phyloP scores from a whole-genome alignment of 2,113 vertebrate genomes.

The Leptobrachium ailaonicum region DNA sequence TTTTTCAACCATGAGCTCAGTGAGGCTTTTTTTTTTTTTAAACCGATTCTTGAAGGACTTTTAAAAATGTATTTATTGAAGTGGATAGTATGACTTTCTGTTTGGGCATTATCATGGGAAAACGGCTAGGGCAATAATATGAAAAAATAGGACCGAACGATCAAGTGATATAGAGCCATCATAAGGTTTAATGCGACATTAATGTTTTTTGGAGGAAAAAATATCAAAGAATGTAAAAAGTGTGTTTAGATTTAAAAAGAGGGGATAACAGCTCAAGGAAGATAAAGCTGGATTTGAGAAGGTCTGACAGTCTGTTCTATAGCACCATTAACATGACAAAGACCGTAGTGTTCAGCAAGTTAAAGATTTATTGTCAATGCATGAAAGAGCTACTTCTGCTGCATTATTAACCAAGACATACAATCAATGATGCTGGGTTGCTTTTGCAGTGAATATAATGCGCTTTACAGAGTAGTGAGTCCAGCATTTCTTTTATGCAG shows the following conservation, averaged over 20 bases:
- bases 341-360: not conserved
- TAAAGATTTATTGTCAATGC: not conserved
- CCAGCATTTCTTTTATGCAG: constrained; percentile 13
- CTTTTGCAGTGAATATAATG: constrained; percentile 9
- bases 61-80: too few relatives aligned
- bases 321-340: not conserved
- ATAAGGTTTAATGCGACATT: too few relatives aligned
- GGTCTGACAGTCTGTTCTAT: not conserved
- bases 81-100: too few relatives aligned
- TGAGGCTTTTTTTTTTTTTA: too few relatives aligned
- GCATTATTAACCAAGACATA: not conserved
- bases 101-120: too few relatives aligned
- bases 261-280: not conserved
- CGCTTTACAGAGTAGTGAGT: not conserved
- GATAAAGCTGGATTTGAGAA: not conserved
- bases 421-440: not conserved
- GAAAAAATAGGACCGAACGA: too few relatives aligned
- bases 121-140: too few relatives aligned
- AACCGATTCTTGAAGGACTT: too few relatives aligned
- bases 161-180: too few relatives aligned
- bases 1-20: too few relatives aligned
- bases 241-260: not conserved
- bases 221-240: too few relatives aligned
- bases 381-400: not conserved
- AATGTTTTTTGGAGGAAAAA: too few relatives aligned